Conservation (phyloP, 2,888 invertebrate species). For the Spatulosminthurus flaviceps region DNA sequence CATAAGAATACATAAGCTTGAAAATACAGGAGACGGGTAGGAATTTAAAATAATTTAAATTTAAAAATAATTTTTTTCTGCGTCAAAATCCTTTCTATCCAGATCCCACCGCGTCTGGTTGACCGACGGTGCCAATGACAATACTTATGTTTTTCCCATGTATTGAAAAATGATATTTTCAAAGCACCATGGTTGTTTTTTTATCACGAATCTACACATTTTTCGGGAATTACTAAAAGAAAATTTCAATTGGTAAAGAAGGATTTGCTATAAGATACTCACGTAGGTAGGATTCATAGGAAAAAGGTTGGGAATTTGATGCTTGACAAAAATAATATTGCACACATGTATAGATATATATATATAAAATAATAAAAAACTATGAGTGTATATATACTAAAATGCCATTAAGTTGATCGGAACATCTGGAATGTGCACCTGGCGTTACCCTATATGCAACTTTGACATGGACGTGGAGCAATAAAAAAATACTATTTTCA, state of each 20-base stretch:
- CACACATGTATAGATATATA: not conserved
- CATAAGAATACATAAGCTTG: not conserved
- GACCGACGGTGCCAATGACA: not conserved
- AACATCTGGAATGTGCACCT: conserved; percentile 25
- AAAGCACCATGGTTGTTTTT: not conserved
- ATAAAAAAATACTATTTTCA: not conserved
- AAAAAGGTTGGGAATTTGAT: not conserved
- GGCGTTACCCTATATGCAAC: not conserved
- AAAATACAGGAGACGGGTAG: not conserved
- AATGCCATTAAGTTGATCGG: not conserved
- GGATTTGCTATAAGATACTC: no score
- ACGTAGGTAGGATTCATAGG: no score
- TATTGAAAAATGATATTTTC: conserved; percentile 5
- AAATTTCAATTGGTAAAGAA: no score
- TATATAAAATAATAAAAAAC: not conserved
- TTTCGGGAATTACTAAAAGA: not conserved
- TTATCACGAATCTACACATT: no score
- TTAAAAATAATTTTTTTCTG: not conserved
- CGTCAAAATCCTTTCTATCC: not conserved
- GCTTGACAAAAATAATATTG: not conserved
- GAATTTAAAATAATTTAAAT: no score
- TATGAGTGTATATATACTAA: not conserved
- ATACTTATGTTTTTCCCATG: not conserved
- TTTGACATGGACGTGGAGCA: conserved; percentile 3
- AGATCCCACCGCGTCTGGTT: not conserved